Base-by-base conservation (phyloP, 2,888 invertebrate species). In the Plagodis dolabraria region DNA sequence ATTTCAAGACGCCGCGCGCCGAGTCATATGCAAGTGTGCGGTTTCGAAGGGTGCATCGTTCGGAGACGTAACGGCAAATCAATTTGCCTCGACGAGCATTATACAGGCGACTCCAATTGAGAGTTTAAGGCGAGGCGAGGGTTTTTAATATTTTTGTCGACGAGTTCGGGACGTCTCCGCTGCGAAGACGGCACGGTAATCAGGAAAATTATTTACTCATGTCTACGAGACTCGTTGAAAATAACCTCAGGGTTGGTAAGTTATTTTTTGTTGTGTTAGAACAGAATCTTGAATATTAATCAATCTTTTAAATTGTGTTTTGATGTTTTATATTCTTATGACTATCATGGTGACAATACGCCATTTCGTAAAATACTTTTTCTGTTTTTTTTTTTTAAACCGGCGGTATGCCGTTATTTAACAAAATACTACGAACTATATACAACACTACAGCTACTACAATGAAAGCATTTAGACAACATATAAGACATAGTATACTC, bases 121-220 rank as follows among this genome's bases (percentile, higher is more conserved):
- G 69, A 67, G 68, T 68, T 67, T 69, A 71, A 69, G 57, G 68
- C 69, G 62, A 60, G 61, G 60, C 63, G 60, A 60, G 64, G 71
- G 71, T 74, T 79, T 90, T 88, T 88, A 87, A 90, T 89, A 89
- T 89, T 89, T 61, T 89, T 87, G 69, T 63, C 63, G 84, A 77
- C 79, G 77, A 78, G 76, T 72, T 73, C 76, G 53, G 59, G 68
- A 62, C 66, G 63, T 68, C 61, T 64, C 55, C 58, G 64, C 62
- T 76, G 70, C 76, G 79, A 77, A 80, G 86, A 85, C 85, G 88
- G 84, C 82, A 81, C 89, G 87, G 89, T 90, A 92, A 92, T 91
- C 91, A 92, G 84, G 86, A 82, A 89, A 91, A 91, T 91, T 92
- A 91, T 92, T 92, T 92, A 92, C 92, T 86, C 87, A 89, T 87